Percentiles rank a stretch among this genome's conserved stretches.
These are phyloP conservation scores for Camptogramma bilineatum DNA, from an alignment of 2,888 invertebrate genomes.

Conservation along the genomic window DNA sequence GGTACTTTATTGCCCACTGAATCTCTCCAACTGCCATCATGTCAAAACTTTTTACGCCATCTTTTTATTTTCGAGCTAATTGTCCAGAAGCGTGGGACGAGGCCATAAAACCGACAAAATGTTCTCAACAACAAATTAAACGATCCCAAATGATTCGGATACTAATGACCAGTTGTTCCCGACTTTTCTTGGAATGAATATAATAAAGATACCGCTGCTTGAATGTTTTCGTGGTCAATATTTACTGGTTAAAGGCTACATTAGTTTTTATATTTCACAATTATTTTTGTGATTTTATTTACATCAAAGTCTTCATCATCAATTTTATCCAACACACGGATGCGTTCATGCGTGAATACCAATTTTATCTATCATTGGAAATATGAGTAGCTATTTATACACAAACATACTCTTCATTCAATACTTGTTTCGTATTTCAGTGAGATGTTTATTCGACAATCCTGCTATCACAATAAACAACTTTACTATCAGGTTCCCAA, in stretches of 20 bases:
- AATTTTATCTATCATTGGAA: background rate
- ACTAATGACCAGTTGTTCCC: constrained; percentile 52
- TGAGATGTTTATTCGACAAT: constrained; percentile 56
- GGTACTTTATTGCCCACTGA: constrained; percentile 51
- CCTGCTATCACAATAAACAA: constrained; percentile 58
- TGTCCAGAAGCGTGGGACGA: constrained; percentile 59
- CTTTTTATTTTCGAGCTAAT: constrained; percentile 63
- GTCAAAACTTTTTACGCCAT: constrained; percentile 56
- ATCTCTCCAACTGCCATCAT: constrained; percentile 44
- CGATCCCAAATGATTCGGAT: constrained; percentile 59
- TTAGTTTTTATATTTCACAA: background rate
- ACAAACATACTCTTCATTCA: constrained; percentile 3
- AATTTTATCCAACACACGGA: no score
- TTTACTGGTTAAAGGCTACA: background rate
- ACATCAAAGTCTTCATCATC: no score
- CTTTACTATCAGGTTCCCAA: constrained; percentile 62
- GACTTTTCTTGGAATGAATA: constrained; percentile 30
- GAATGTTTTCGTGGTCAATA: constrained; percentile 18
- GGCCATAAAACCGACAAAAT: constrained; percentile 56
- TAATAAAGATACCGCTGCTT: constrained; percentile 15
- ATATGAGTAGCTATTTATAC: background rate
- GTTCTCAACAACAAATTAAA: constrained; percentile 66
- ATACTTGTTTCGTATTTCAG: constrained; percentile 6
- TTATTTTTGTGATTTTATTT: background rate
- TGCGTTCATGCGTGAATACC: background rate